Base-by-base conservation (phyloP, 2,888 invertebrate genomes). In the Sepioteuthis lessoniana region DNA sequence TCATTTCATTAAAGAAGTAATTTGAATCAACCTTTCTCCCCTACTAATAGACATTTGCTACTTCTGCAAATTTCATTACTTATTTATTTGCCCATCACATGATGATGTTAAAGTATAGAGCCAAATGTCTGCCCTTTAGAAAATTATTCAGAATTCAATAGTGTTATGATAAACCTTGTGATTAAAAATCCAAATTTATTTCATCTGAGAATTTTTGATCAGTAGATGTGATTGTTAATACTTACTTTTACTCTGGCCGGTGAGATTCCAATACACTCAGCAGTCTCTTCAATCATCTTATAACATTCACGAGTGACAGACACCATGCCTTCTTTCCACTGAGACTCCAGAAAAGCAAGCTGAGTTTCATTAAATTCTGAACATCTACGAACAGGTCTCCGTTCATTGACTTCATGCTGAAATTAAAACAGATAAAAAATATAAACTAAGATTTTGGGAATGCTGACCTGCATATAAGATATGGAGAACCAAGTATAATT, bases 301-400 rank as follows among this genome's bases (percentile, higher is more conserved):
- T 47, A 92, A 47, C 92, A 92, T n/a, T 92, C 92, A 31, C 92
- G 92, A n/a, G 92, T 47, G n/a, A 92, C n/a, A 31, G 92, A 92
- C 28, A 92, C 92, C 92, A 92, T 92, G 46, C 92, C 92, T 31
- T 37, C 46, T 42, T 46, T 42, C 92, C 92, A 92, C 31, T 92
- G 92, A 47, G 92, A 92, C 46, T 92, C 92, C 46, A 92, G 92
- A 92, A 92, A 92, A 31, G 92, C 92, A 42, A 92, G 92, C 92
- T 92, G 92, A 21, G 92, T 92, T 46, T 92, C 92, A 46, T 92
- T 92, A 31, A 92, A 92, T 19, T 92, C 92, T 5, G 92, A 92
- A 46, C 92, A 92, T 28, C n/a, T 92, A 47, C 92, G 92, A 0
- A 92, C n/a, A n/a, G 92, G 92, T 42, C 92, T 92, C n/a, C 47